Base-by-base conservation (phyloP, 53 echinoderm and acorn worm species). In the Zoroaster sp. region DNA sequence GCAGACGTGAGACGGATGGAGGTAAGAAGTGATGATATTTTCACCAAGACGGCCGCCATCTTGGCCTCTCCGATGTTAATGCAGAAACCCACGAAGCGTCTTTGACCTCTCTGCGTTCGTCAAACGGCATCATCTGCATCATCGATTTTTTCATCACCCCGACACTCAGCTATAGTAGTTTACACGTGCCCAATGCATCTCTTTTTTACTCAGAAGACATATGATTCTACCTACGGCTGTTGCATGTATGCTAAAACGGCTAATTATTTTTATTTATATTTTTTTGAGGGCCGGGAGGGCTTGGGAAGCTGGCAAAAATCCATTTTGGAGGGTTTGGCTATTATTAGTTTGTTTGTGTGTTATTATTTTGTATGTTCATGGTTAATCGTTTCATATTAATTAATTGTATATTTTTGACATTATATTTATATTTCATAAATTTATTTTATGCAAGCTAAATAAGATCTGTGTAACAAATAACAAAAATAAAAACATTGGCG, bases 21-120 rank as follows among this genome's bases (percentile, higher is more conserved):
- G 31, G 82, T 66, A 14, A 68, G 23, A 31, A 71, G 32, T 30
- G 85, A 81, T 37, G 81, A 81, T 66, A 67, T 81, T 66, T 63
- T 63, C 55, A 30, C 66, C 66, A 67, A 85, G 85, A 85, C 70
- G 85, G 46, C 85, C 85, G 85, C 85, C 85, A 85, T 85, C 85
- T 85, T 85, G 85, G 85, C 44, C 85, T 47, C 10, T 23, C 28
- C 41, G 67, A 68, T 82, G 82, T 32, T 82, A 42, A 82, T 82
- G 66, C 30, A 68, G 67, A 53, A 66, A 65, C 66, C 67, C 54
- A 32, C 20, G 43, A 18, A 14, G 66, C 43, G 32, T 66, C 43
- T 82, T 67, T 82, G 82, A 82, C 82, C 82, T 66, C 51, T 35
- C 7, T 18, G 49, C 49, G n/a, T 49, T n/a, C 38, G 43, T 17